phyloP scores from a whole-genome alignment of 1,140 invertebrate species.

The Campodea augens region DNA sequence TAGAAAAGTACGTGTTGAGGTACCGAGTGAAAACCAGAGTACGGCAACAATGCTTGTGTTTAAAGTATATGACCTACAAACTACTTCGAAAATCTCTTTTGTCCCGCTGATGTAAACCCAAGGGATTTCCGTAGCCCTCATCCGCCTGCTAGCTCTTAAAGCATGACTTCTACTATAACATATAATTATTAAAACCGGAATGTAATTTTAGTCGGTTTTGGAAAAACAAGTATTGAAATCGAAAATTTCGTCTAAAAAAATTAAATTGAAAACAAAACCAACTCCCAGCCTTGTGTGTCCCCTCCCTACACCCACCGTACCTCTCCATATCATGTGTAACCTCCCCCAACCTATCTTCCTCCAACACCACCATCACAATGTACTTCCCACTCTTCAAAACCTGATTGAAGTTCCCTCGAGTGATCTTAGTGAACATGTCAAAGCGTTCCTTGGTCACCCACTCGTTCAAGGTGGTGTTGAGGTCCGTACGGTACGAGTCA shows the following conservation, averaged over 20 bases:
- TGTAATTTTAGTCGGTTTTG: too few relatives aligned
- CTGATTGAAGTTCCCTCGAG: slow-evolving; percentile 61
- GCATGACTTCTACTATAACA: too few relatives aligned
- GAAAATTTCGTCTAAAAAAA: slow-evolving; percentile 7
- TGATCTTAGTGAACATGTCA: slow-evolving; percentile 71
- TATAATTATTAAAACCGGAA: too few relatives aligned
- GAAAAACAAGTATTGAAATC: background rate
- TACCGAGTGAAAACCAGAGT: too few relatives aligned
- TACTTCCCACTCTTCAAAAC: slow-evolving; percentile 66
- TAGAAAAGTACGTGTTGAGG: too few relatives aligned
- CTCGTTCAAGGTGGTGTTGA: slow-evolving; percentile 47
- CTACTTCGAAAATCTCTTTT: too few relatives aligned
- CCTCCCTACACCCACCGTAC: slow-evolving; percentile 15
- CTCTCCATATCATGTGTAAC: slow-evolving; percentile 58
- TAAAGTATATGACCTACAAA: too few relatives aligned
- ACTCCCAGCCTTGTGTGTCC: background rate
- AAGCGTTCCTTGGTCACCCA: slow-evolving; percentile 87
- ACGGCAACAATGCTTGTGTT: too few relatives aligned
- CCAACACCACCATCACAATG: slow-evolving; percentile 64
- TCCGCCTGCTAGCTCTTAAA: too few relatives aligned
- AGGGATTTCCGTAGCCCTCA: too few relatives aligned
- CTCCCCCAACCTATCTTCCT: slow-evolving; percentile 69
- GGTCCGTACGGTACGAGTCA: slow-evolving; percentile 7
- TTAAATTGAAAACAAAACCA: background rate
- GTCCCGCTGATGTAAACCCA: too few relatives aligned